A percentile compares a stretch with the other conserved stretches of the same genome.
phyloP scores from a whole-genome alignment of 2,888 invertebrate species.

The Deilephila porcellus region DNA sequence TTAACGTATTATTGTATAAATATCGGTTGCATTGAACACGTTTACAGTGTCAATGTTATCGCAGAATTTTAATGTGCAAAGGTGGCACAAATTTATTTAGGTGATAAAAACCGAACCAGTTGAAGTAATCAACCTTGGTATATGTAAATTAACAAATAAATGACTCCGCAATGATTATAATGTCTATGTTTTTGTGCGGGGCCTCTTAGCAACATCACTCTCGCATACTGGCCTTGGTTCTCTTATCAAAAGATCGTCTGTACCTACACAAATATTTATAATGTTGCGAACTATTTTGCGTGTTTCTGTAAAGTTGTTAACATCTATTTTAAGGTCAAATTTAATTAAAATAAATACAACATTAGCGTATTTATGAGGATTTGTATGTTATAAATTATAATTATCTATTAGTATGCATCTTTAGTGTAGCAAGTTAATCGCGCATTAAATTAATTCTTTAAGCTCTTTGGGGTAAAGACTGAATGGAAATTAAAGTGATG shows the following conservation, averaged over 20 bases:
- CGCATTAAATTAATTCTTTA: neutral
- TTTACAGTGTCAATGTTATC: conserved; percentile 13
- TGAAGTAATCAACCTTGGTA: conserved; percentile 10
- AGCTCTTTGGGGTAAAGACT: neutral
- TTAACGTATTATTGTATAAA: neutral
- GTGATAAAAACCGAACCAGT: neutral
- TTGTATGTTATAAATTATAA: neutral
- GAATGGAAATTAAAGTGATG: neutral
- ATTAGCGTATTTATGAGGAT: conserved; percentile 6
- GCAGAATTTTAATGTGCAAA: neutral
- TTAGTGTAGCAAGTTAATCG: neutral
- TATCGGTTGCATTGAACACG: conserved; percentile 1
- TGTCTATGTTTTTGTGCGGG: neutral
- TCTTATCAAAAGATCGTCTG: neutral
- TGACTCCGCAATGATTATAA: neutral
- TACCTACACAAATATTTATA: neutral
- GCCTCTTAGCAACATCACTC: neutral
- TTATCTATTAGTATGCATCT: neutral
- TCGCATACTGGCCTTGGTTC: neutral
- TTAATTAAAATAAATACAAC: conserved; percentile 3
- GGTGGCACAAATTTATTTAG: neutral
- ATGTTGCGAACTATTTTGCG: neutral
- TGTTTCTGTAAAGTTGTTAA: neutral
- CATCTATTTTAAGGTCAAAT: neutral
- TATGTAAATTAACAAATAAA: neutral